Conservation (phyloP, 2,888 invertebrate genomes). For the Tipula lateralis region DNA sequence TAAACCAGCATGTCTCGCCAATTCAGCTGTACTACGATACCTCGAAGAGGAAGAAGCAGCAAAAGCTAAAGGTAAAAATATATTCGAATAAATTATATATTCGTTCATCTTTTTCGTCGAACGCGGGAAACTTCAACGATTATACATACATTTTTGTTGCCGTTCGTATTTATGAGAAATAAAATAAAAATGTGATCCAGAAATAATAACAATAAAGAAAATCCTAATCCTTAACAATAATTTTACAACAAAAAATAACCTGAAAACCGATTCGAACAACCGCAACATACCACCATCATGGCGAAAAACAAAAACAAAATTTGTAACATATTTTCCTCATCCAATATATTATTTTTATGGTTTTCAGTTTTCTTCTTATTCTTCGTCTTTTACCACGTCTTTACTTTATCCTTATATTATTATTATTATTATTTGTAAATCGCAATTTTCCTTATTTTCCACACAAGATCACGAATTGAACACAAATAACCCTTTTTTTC, state of each 20-base stretch:
- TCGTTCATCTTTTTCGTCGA: not conserved
- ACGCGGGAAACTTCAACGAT: not conserved
- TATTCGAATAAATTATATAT: not conserved
- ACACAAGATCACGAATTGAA: constrained; percentile 26
- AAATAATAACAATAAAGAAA: constrained; percentile 24
- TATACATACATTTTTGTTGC: too few species aligned
- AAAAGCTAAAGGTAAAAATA: constrained; percentile 30
- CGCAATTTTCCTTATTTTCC: constrained; percentile 16
- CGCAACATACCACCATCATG: constrained; percentile 1
- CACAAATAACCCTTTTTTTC: constrained; percentile 26
- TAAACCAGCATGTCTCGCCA: constrained; percentile 75
- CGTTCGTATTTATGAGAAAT: not conserved
- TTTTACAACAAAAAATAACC: not conserved
- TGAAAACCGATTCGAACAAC: not conserved
- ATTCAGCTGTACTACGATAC: constrained; percentile 79
- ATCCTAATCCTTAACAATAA: constrained; percentile 19
- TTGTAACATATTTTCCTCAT: constrained; percentile 27
- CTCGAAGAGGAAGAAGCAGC: constrained; percentile 71
- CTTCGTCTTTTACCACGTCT: not conserved
- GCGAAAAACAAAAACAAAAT: not conserved
- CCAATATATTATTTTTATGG: constrained; percentile 15
- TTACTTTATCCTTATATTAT: not conserved
- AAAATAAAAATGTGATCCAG: not conserved
- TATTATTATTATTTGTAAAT: constrained; percentile 20
- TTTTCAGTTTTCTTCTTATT: not conserved